A percentile compares a stretch with the other conserved stretches of the same genome.
These are phyloP conservation scores for Gadus macrocephalus DNA, from an alignment of 2,113 vertebrate genomes.

Conservation along the genomic window DNA sequence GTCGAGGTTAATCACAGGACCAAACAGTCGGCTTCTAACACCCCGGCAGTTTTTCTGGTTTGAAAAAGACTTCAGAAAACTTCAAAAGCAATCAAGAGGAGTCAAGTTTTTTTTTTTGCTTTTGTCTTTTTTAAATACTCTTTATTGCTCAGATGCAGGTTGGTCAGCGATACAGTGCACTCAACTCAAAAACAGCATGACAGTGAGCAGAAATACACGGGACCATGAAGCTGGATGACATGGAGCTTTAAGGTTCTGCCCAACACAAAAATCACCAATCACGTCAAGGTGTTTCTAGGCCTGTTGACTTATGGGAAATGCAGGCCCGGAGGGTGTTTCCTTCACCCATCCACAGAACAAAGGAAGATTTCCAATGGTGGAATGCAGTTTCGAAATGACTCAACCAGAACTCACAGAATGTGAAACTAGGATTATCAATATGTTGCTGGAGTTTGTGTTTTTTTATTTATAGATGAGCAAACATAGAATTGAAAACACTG, in stretches of 20 bases:
- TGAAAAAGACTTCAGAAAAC: neutral
- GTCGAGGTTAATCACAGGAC: no score
- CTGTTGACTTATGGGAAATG: slow-evolving; percentile 59
- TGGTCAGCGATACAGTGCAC: slow-evolving; percentile 76
- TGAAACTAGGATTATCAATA: slow-evolving; percentile 56
- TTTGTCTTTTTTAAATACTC: slow-evolving; percentile 58
- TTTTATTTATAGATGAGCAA: slow-evolving; percentile 30
- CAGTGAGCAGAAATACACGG: slow-evolving; percentile 60
- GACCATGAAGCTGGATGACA: slow-evolving; percentile 44
- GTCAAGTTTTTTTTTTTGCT: neutral
- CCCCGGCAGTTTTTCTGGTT: no score
- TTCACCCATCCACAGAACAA: slow-evolving; percentile 55
- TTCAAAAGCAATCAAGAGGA: neutral
- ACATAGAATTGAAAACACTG: slow-evolving; percentile 45
- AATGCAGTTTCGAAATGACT: slow-evolving; percentile 57
- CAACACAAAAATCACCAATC: slow-evolving; percentile 48
- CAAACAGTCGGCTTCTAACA: no score
- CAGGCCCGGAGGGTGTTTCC: slow-evolving; percentile 45
- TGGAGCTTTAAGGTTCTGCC: slow-evolving; percentile 43
- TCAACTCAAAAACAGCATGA: slow-evolving; percentile 70
- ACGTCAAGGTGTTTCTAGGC: slow-evolving; percentile 54
- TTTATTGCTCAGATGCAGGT: slow-evolving; percentile 81
- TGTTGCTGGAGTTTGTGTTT: slow-evolving; percentile 50
- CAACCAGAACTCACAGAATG: slow-evolving; percentile 48
- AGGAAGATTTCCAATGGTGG: slow-evolving; percentile 59